These are phyloP conservation scores for Scomber colias DNA, from an alignment of 2,113 vertebrate genomes.

Conservation along the genomic window DNA sequence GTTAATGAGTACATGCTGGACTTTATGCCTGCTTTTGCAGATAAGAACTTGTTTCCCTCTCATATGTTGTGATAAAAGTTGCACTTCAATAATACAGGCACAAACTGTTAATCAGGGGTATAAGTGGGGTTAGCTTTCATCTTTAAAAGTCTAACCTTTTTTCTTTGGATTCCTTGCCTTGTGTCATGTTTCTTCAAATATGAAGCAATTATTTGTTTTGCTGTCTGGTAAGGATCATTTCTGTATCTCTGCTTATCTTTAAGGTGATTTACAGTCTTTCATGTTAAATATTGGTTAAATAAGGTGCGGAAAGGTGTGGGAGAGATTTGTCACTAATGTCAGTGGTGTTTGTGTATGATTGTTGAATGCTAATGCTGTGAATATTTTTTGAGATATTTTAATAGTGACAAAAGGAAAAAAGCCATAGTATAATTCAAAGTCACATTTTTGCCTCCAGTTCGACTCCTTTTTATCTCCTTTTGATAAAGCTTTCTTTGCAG, in stretches of 20 bases:
- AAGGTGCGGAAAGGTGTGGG: not conserved
- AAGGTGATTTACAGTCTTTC: not conserved
- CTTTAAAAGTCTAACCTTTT: slow-evolving; percentile 2
- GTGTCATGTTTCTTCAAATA: slow-evolving; percentile 46
- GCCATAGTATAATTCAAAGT: not conserved
- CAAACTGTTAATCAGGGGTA: not conserved
- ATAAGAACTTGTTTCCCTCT: slow-evolving; percentile 50
- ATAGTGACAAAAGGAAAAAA: not conserved
- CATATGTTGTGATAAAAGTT: slow-evolving; percentile 45
- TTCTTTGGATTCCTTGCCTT: not conserved
- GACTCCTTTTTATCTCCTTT: not conserved
- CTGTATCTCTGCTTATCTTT: not conserved
- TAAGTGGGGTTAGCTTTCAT: not conserved
- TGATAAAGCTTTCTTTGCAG: slow-evolving; percentile 43
- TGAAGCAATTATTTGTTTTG: slow-evolving; percentile 64
- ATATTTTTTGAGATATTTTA: not conserved
- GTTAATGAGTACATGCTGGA: slow-evolving; percentile 62
- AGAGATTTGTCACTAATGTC: not conserved
- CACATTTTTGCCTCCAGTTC: not conserved
- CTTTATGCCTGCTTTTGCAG: slow-evolving; percentile 66
- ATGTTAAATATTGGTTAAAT: not conserved
- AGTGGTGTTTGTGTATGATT: not conserved
- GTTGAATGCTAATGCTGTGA: not conserved
- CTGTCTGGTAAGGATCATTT: slow-evolving; percentile 74
- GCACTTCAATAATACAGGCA: not conserved